Base-by-base conservation (phyloP, 2,888 invertebrate genomes). In the Orchesellides sinensis region DNA sequence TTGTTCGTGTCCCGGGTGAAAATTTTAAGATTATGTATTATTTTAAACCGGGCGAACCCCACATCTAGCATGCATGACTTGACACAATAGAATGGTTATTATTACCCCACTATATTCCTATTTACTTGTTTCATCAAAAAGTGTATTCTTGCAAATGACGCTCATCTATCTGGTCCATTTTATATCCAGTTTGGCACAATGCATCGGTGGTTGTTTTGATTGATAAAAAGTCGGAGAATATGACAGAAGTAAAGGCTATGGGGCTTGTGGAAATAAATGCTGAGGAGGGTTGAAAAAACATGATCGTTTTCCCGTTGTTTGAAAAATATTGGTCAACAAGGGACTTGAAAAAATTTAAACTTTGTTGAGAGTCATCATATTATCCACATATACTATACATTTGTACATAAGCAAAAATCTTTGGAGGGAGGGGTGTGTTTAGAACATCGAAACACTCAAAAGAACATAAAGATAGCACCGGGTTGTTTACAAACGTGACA, bases 301-400 rank as follows among this genome's bases (percentile, higher is more conserved):
- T 74, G 32, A 35, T 32, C n/a, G n/a, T 23, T 59, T 72, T 56
- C 27, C 32, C 35, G 21, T 63, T 74, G 63, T 52, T 74, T 74
- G 49, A 63, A 78, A 78, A 78, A 78, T 78, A 78, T 78, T 78
- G 78, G 78, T 78, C 78, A 78, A 78, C 69, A 68, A 61, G 54
- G 40, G 59, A 35, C 25, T 77, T 77, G 3, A 27, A 66, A 45
- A 47, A 5, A 47, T 47, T 68, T 68, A 65, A 77, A 77, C 68
- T 69, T 68, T 59, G 65, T 75, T 25, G 56, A 77, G 77, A 49
- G 54, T 66, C 73, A 73, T n/a, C n/a, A n/a, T n/a, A n/a, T n/a
- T n/a, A n/a, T n/a, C n/a, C n/a, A n/a, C n/a, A n/a, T n/a, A n/a
- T n/a, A n/a, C n/a, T n/a, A n/a, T n/a, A n/a, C n/a, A n/a, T n/a